Percentiles rank a stretch among this genome's conserved stretches.
Conservation (phyloP, 2,113 vertebrate species). For the Puffinus mauretanicus region DNA sequence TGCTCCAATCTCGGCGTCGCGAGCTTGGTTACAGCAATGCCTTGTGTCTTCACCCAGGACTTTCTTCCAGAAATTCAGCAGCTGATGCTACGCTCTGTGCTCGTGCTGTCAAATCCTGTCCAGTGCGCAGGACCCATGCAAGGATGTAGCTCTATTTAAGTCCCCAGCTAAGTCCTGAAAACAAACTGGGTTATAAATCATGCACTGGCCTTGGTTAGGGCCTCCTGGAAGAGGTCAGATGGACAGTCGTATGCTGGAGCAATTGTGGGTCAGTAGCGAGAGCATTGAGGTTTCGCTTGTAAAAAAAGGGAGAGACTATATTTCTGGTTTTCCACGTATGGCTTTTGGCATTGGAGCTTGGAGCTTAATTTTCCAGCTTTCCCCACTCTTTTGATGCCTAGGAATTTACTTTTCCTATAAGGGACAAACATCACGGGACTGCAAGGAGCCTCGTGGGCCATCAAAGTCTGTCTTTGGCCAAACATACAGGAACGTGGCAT, state of each 20-base stretch:
- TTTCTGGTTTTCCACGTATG: background rate
- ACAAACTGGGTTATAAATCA: background rate
- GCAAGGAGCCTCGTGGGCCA: background rate
- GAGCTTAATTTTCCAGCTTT: background rate
- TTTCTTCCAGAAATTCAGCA: background rate
- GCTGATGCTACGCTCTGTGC: background rate
- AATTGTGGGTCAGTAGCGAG: background rate
- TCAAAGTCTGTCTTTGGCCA: background rate
- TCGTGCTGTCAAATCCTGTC: background rate
- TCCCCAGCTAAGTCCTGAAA: background rate
- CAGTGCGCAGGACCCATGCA: fast-evolving
- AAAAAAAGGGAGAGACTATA: background rate
- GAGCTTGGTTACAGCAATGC: background rate
- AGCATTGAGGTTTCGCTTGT: background rate
- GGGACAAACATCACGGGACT: background rate
- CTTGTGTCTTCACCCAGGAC: background rate
- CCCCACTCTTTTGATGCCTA: background rate
- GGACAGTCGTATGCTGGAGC: background rate
- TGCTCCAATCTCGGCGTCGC: background rate
- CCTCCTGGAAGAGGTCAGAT: background rate
- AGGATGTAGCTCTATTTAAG: background rate
- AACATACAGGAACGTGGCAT: background rate
- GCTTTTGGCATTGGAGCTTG: background rate
- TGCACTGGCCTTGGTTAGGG: background rate
- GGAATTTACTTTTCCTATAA: constrained; percentile 22